Evolutionary conservation across 2,797 vertebrate species (phyloP).

Genomic region (Rhadinocentrus ornatus): DNA sequence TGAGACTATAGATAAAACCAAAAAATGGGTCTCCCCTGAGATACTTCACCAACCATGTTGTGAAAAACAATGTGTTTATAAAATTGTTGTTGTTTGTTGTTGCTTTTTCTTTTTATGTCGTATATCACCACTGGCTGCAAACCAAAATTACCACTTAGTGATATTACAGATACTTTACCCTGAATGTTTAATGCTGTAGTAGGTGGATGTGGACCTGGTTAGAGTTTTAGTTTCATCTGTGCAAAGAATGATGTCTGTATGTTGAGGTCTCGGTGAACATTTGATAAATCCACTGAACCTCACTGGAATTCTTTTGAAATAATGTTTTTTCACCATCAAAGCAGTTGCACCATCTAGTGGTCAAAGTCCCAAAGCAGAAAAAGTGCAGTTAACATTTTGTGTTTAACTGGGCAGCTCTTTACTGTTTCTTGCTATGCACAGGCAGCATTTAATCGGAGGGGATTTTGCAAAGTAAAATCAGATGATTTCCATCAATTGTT

Average conservation of each 20-base stretch:
- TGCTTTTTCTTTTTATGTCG: neutral
- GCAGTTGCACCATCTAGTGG: slow-evolving; percentile 70
- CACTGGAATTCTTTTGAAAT: neutral
- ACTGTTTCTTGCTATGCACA: neutral
- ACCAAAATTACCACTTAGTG: neutral
- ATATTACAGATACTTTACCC: neutral
- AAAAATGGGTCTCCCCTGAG: neutral
- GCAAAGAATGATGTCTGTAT: no score
- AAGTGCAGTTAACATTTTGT: neutral
- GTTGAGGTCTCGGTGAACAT: slow-evolving; percentile 24
- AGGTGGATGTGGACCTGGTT: neutral
- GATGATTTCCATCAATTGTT: neutral
- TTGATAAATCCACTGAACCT: slow-evolving; percentile 17
- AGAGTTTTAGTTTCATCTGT: neutral
- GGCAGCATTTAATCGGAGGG: neutral
- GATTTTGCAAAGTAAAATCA: neutral
- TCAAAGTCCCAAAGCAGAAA: neutral
- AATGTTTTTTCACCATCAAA: slow-evolving; percentile 1
- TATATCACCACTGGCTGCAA: neutral
- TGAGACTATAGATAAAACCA: neutral
- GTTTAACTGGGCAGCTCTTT: neutral
- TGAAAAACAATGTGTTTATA: neutral
- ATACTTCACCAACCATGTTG: neutral
- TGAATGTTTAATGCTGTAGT: neutral
- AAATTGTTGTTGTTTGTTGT: neutral